These are phyloP conservation scores for Enteromius radiatus DNA, from an alignment of 2,797 vertebrate genomes.

Conservation along the genomic window DNA sequence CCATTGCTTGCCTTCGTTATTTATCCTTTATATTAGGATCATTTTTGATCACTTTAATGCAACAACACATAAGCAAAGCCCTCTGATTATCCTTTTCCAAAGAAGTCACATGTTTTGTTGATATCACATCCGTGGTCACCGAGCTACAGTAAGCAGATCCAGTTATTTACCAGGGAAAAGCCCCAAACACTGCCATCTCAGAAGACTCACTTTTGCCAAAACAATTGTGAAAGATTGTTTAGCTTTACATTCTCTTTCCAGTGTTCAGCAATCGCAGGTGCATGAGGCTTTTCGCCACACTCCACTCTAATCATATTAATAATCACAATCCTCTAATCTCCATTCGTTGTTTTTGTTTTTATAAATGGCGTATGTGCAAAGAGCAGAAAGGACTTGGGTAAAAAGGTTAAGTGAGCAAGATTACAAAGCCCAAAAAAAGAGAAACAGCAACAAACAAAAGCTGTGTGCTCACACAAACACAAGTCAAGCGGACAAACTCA, in stretches of 20 bases:
- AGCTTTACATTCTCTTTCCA: not conserved
- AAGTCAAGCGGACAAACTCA: too few relatives aligned
- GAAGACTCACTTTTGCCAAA: too few relatives aligned
- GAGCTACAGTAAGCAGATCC: not conserved
- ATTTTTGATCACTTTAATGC: not conserved
- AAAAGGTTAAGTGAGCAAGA: too few relatives aligned
- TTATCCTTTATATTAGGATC: not conserved
- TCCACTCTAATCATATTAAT: slow-evolving; percentile 1
- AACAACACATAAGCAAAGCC: not conserved
- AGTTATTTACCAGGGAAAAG: not conserved
- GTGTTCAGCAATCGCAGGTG: not conserved
- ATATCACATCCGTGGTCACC: not conserved
- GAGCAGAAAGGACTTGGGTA: not conserved
- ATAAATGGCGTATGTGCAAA: not conserved
- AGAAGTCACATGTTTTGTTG: not conserved
- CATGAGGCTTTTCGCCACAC: not conserved
- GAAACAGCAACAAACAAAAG: not conserved
- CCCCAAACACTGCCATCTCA: not conserved
- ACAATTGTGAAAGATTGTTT: not conserved
- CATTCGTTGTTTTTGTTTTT: too few relatives aligned
- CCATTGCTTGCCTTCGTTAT: not conserved
- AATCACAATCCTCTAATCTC: not conserved
- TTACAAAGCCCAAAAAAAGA: not conserved
- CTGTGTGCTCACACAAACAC: not conserved
- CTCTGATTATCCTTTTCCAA: not conserved